Percentiles rank a stretch among this genome's conserved stretches.
These are phyloP conservation scores for Danionella cerebrum DNA, from an alignment of 2,113 vertebrate species.

Conservation along the genomic window DNA sequence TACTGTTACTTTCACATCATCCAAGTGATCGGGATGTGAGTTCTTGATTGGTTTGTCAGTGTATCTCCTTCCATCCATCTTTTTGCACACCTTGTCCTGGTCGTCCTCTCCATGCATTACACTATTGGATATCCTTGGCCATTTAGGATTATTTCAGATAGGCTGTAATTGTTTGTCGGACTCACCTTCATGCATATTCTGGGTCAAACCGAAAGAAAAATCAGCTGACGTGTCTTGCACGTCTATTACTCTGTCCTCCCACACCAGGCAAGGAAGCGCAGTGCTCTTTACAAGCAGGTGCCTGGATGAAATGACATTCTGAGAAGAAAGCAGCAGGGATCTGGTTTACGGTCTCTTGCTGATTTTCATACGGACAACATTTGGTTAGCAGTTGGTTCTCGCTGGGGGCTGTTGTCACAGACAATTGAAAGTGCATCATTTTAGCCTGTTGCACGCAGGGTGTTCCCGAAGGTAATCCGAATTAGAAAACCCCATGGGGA, in stretches of 20 bases:
- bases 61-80: background rate
- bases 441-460: background rate
- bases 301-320: background rate
- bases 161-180: background rate
- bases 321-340: background rate
- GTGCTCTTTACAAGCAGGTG: background rate
- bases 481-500: background rate
- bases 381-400: background rate
- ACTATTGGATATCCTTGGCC: background rate
- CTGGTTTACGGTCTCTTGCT: background rate
- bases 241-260: background rate
- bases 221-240: conserved; percentile 18
- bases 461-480: background rate
- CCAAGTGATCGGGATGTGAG: too few relatives aligned
- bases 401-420: conserved; percentile 9
- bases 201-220: background rate
- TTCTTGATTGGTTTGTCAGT: background rate
- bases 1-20: too few relatives aligned
- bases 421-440: background rate
- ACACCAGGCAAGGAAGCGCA: background rate
- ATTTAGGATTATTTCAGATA: background rate
- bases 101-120: background rate
- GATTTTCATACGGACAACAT: background rate
- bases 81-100: background rate
- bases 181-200: conserved; percentile 30